Evolutionary conservation across 2,113 vertebrate species (phyloP), one percentile per base, ranked within the genome.

Genomic region (Opisthocomus hoazin): DNA sequence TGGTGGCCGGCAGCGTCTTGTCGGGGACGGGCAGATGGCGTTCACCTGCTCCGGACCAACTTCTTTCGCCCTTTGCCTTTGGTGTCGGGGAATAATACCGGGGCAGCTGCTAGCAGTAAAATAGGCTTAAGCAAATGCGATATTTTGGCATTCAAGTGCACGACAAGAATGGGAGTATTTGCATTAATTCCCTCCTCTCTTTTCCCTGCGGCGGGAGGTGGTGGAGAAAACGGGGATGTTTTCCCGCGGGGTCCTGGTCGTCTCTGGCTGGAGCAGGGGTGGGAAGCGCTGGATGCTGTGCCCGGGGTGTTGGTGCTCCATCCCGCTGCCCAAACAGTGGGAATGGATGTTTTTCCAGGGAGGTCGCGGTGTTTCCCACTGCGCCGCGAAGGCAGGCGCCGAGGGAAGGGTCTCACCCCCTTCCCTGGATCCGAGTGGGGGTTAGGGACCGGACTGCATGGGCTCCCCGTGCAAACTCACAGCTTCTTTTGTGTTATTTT

Each of bases 1-100:
- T 96, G 96, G 95, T 97, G 95, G 96, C 95, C 89, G 9, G 83
- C 85, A 97, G 97, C 97, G 93, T 97, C 97, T 97, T 77, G 95
- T 97, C 78, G 74, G 97, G 97, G 96, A 78, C n/a, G 1, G 98
- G 97, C 98, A 98, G 98, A 98, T 98, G 98, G 98, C 2, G 97
- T 97, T 98, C 98, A 98, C 98, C 98, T 98, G 98, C 98, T 98
- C 65, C 61, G n/a, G 97, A 97, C 97, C 54, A 63, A 74, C 98
- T 97, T 94, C 98, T 97, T 97, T 96, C 74, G 93, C 96, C 97
- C 94, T 96, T 96, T 96, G 97, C 97, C 97, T 97, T 97, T 87
- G 93, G 97, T 97, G 96, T 95, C 23, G 76, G 50, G 92, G 97
- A 97, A 98, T 98, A 98, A 98, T 98, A 97, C 98, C 70, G 12